A percentile compares a stretch with the other conserved stretches of the same genome.
phyloP scores from a whole-genome alignment of 2,797 vertebrate genomes.

The Mormyrops attenuatus region DNA sequence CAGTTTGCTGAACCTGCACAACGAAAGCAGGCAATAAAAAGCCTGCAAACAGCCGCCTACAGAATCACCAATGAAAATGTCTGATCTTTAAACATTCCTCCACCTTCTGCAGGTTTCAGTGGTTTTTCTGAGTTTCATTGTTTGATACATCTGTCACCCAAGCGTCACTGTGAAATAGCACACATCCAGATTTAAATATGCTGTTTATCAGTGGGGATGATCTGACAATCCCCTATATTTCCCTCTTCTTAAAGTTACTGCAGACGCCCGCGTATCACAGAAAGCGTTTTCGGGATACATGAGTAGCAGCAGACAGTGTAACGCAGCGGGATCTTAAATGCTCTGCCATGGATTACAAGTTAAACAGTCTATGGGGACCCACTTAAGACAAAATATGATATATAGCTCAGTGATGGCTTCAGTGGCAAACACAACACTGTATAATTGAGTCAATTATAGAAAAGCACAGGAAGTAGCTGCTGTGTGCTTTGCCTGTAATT shows the following conservation, averaged over 20 bases:
- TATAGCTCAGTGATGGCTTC: not conserved
- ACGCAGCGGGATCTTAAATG: not conserved
- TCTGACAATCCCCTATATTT: not conserved
- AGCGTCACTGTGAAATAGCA: not conserved
- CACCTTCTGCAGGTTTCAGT: not conserved
- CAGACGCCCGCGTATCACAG: not conserved
- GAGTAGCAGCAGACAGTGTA: not conserved
- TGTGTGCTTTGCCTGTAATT: slow-evolving; percentile 13
- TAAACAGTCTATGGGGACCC: slow-evolving; percentile 4
- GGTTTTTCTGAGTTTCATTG: not conserved
- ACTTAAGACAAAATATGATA: slow-evolving; percentile 9
- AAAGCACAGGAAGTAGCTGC: not conserved
- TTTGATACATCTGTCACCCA: not conserved
- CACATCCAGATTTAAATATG: not conserved
- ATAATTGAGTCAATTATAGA: slow-evolving; percentile 16
- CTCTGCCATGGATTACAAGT: not conserved
- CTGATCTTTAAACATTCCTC: not conserved
- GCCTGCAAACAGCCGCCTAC: not conserved
- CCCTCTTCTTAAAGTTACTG: not conserved
- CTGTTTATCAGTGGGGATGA: not conserved
- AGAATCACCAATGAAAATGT: not conserved
- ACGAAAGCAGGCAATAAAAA: not conserved
- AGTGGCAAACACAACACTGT: slow-evolving; percentile 2
- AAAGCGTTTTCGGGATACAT: not conserved
- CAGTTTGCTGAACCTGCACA: not conserved